phyloP scores from a whole-genome alignment of 2,888 invertebrate genomes.

The Panzeria rudis region DNA sequence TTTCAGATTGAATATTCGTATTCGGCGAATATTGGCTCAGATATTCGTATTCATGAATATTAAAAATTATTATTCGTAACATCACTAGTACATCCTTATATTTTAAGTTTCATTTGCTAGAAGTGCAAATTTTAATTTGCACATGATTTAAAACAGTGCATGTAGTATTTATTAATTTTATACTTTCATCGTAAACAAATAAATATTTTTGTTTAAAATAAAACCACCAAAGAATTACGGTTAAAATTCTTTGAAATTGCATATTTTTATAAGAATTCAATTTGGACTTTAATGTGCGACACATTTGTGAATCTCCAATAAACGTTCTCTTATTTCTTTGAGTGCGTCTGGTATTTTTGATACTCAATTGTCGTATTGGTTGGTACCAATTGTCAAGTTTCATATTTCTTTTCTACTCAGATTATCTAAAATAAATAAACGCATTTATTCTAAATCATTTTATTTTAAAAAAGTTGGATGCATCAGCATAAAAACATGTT shows the following conservation, averaged over 20 bases:
- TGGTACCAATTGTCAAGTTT: slow-evolving; percentile 33
- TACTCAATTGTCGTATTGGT: slow-evolving; percentile 7
- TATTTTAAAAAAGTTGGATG: slow-evolving; percentile 12
- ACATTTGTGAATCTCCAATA: slow-evolving; percentile 39
- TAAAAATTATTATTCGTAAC: too few relatives aligned
- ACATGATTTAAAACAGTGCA: too few relatives aligned
- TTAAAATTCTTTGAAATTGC: slow-evolving; percentile 55
- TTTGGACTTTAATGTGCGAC: slow-evolving; percentile 26
- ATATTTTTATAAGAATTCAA: slow-evolving; percentile 52
- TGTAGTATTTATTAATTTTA: too few relatives aligned
- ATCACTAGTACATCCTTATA: too few relatives aligned
- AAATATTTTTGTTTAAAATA: slow-evolving; percentile 31
- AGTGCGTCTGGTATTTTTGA: background rate
- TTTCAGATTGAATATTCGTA: too few relatives aligned
- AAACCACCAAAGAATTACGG: slow-evolving; percentile 8
- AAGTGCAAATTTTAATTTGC: background rate
- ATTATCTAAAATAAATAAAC: slow-evolving; percentile 60
- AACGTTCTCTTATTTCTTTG: slow-evolving; percentile 19
- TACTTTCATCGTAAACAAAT: background rate
- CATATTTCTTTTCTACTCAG: slow-evolving; percentile 41
- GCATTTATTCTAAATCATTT: slow-evolving; percentile 17
- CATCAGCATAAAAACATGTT: slow-evolving; percentile 2
- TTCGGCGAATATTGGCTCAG: too few relatives aligned
- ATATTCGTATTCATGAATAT: too few relatives aligned
- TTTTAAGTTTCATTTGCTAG: background rate